Base-by-base conservation (phyloP, 2,888 invertebrate genomes). In the Hofmannophila pseudospretella region DNA sequence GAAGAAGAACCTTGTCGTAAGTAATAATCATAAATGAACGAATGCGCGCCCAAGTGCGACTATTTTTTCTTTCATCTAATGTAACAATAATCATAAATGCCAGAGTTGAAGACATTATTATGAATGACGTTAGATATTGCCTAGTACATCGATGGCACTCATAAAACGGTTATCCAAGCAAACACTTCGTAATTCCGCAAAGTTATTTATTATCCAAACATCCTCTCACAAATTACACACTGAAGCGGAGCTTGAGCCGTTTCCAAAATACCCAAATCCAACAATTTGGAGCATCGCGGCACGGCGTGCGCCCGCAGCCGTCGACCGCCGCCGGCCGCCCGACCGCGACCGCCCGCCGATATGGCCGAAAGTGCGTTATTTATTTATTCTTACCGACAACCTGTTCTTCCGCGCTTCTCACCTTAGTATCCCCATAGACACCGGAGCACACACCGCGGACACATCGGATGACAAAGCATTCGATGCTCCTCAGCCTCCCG, bases 311-410 rank as follows among this genome's bases (percentile, higher is more conserved):
- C 69, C 63, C 76, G 77, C 71, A 70, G 14, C 36, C n/a, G n/a
- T n/a, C n/a, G 10, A 5, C 12, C 32, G 25, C 31, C 12, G 7
- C 12, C 32, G 25, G 25, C 12, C 28, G 34, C 69, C 53, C 59
- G 58, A 58, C 52, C 66, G 63, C 16, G 3, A 16, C 16, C 16
- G 5, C 16, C 12, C 28, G 34, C 68, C 52, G 58, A 58, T 51
- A 85, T 84, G 85, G 59, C 72, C 59, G 65, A 76, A 79, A 80
- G 84, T 85, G 78, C 80, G 85, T 84, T 77, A 75, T 74, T 81
- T 77, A 76, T 75, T 73, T 75, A 78, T 82, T 79, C 68, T 70
- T 67, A 73, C 59, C 67, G 59, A 64, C 67, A 68, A 60, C 64
- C 67, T 70, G 67, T 58, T 68, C 68, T 67, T 67, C 65, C 63